Conservation (phyloP, 2,113 vertebrate genomes). For the Lagopus muta region DNA sequence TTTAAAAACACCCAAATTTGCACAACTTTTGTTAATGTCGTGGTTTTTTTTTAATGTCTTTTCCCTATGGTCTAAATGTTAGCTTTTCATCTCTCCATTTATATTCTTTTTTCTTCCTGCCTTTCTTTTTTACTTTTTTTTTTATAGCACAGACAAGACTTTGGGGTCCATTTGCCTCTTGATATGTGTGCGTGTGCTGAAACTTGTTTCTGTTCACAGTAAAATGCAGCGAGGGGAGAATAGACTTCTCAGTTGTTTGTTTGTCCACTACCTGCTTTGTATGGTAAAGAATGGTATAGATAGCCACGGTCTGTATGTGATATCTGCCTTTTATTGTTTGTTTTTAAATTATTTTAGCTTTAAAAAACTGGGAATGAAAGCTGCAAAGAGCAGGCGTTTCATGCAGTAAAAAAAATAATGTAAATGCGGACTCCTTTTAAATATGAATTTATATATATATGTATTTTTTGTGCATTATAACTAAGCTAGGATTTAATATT, state of each 20-base stretch:
- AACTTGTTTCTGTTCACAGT: slow-evolving; percentile 26
- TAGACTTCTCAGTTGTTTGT: slow-evolving; percentile 55
- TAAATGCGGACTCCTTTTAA: slow-evolving; percentile 83
- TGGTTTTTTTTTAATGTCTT: slow-evolving; percentile 68
- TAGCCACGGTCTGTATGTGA: slow-evolving; percentile 59
- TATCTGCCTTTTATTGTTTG: slow-evolving; percentile 67
- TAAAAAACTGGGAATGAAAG: slow-evolving; percentile 80
- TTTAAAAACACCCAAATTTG: slow-evolving; percentile 82
- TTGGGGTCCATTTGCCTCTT: slow-evolving; percentile 63
- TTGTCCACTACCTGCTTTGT: slow-evolving; percentile 53
- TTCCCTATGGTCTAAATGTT: slow-evolving; percentile 55
- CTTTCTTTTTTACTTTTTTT: neutral
- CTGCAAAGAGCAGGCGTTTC: slow-evolving; percentile 80
- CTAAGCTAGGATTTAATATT: slow-evolving; percentile 81
- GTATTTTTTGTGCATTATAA: slow-evolving; percentile 86
- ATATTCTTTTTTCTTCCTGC: neutral
- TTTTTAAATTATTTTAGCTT: slow-evolving; percentile 89
- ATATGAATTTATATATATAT: slow-evolving; percentile 85
- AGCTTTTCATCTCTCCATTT: slow-evolving; percentile 49
- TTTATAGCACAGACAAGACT: slow-evolving; percentile 25
- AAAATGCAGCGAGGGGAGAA: slow-evolving; percentile 55
- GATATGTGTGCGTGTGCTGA: slow-evolving; percentile 5
- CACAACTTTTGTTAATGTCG: slow-evolving; percentile 80
- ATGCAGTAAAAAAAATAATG: slow-evolving; percentile 71
- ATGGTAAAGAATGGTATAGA: slow-evolving; percentile 47